phyloP scores from a whole-genome alignment of 2,888 invertebrate species.

The Tricholauxania praeusta region DNA sequence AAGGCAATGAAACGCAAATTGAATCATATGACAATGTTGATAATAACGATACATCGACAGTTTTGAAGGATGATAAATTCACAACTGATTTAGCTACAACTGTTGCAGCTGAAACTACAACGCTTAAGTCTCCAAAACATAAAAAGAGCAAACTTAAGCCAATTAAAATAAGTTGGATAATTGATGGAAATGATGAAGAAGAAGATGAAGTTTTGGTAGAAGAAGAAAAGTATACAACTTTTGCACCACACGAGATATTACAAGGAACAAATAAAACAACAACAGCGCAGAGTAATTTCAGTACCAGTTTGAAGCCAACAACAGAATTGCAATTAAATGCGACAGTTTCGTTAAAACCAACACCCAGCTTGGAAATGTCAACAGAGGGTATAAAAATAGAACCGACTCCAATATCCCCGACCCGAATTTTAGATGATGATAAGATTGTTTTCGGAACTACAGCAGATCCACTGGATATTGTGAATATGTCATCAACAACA shows the following conservation, averaged over 20 bases:
- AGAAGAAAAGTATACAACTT: no score
- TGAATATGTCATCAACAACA: not conserved
- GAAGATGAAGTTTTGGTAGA: constrained; percentile 43
- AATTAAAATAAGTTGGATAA: constrained; percentile 58
- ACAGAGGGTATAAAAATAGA: constrained; percentile 28
- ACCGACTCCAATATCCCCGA: no score
- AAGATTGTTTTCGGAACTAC: no score
- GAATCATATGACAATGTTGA: not conserved
- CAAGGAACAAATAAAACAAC: constrained; percentile 27
- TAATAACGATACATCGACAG: no score
- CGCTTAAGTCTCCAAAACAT: constrained; percentile 22
- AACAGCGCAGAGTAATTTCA: not conserved
- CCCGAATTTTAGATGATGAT: no score
- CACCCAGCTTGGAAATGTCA: not conserved
- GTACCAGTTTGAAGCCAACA: constrained; percentile 19
- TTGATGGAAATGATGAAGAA: constrained; percentile 57
- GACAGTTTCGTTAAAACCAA: constrained; percentile 29
- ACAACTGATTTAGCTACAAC: constrained; percentile 24
- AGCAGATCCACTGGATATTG: not conserved
- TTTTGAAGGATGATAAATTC: not conserved
- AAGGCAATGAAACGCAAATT: constrained; percentile 15
- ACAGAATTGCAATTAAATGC: constrained; percentile 48
- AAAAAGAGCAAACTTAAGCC: constrained; percentile 50
- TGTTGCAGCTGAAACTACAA: constrained; percentile 22
- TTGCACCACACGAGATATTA: no score